phyloP scores from a whole-genome alignment of 2,113 vertebrate species.

The Stigmatopora nigra region DNA sequence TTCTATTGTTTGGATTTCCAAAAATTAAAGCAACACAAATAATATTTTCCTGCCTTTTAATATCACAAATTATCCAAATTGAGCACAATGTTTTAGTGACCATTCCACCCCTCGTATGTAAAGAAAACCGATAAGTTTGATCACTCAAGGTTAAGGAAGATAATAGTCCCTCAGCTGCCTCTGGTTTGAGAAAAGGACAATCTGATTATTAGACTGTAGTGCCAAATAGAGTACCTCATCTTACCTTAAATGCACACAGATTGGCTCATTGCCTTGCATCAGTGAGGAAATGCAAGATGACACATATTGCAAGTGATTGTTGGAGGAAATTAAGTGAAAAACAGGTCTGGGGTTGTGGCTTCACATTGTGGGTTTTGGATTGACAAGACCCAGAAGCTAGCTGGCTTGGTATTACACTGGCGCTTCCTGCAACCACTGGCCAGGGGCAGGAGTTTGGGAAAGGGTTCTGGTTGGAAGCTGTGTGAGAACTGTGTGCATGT shows the following conservation, averaged over 20 bases:
- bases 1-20: too few relatives aligned
- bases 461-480: conserved; percentile 11
- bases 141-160: too few relatives aligned
- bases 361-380: conserved; percentile 58
- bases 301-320: conserved; percentile 63
- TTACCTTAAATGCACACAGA: conserved; percentile 28
- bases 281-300: conserved; percentile 47
- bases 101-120: too few relatives aligned
- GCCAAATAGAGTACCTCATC: conserved; percentile 28
- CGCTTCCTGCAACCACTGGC: conserved; percentile 55
- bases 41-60: too few relatives aligned
- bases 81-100: too few relatives aligned
- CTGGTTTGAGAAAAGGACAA: conserved; percentile 20
- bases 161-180: too few relatives aligned
- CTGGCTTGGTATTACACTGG: conserved; percentile 50
- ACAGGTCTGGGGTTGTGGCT: conserved; percentile 56
- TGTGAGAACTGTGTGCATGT: conserved; percentile 30
- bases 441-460: conserved; percentile 20
- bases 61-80: too few relatives aligned
- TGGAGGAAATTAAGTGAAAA: conserved; percentile 60
- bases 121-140: too few relatives aligned
- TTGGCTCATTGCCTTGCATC: conserved; percentile 31
- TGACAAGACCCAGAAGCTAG: conserved; percentile 71
- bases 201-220: conserved; percentile 36
- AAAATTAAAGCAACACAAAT: too few relatives aligned